Percentiles rank a stretch among this genome's conserved stretches.
phyloP scores from a whole-genome alignment of 2,888 invertebrate species.

The Phortica magna region DNA sequence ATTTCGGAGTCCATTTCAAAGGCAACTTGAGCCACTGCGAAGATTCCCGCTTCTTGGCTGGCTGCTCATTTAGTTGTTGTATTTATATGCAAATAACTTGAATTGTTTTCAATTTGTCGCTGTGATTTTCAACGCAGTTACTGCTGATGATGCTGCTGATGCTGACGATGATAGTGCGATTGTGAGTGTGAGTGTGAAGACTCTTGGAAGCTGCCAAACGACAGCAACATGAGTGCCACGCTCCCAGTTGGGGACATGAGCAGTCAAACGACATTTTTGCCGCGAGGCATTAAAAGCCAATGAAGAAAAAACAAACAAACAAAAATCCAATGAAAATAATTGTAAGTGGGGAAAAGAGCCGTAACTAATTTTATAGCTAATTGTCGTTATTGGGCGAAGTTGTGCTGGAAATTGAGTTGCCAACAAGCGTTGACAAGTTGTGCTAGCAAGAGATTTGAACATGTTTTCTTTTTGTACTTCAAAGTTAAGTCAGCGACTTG shows the following conservation, averaged over 20 bases:
- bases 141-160: too few species aligned
- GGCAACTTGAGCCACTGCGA: background rate
- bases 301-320: background rate
- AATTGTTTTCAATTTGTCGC: slow-evolving; percentile 73
- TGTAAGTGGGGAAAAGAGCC: slow-evolving; percentile 43
- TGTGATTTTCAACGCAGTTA: slow-evolving; percentile 43
- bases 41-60: background rate
- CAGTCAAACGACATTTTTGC: slow-evolving; percentile 10
- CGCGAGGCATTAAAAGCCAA: background rate
- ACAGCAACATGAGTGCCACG: background rate
- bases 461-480: too few species aligned
- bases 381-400: slow-evolving; percentile 53
- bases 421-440: background rate
- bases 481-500: too few species aligned
- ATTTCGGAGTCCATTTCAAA: background rate
- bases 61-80: slow-evolving; percentile 44
- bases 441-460: background rate
- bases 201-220: background rate
- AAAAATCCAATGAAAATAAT: background rate
- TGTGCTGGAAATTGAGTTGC: background rate
- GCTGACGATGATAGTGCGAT: too few species aligned
- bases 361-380: slow-evolving; percentile 71
- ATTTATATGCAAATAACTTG: slow-evolving; percentile 73
- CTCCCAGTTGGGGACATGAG: background rate
- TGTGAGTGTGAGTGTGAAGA: too few species aligned